phyloP scores from a whole-genome alignment of 2,888 invertebrate species.

The Amiota mariae region DNA sequence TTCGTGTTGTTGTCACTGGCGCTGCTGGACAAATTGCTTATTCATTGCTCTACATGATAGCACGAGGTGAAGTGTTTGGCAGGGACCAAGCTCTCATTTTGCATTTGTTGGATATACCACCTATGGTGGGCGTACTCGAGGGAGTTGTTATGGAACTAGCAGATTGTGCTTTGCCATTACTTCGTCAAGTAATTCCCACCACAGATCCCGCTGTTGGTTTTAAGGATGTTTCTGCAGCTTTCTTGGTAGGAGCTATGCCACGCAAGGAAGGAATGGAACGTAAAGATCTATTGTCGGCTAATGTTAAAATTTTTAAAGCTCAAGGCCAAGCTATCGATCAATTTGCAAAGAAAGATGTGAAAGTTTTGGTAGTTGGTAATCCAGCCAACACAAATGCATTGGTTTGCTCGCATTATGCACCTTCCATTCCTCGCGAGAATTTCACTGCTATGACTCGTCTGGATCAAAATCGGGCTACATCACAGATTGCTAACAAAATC shows the following conservation, averaged over 20 bases:
- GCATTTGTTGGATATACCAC: slow-evolving; percentile 94
- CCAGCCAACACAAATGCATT: slow-evolving; percentile 99
- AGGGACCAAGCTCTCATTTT: slow-evolving; percentile 88
- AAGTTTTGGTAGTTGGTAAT: slow-evolving; percentile 97
- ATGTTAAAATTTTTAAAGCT: slow-evolving; percentile 97
- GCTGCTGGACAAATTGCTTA: slow-evolving; percentile 99
- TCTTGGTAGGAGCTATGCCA: slow-evolving; percentile 98
- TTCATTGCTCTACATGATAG: slow-evolving; percentile 93
- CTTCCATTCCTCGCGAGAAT: slow-evolving; percentile 95
- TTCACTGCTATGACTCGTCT: slow-evolving; percentile 98
- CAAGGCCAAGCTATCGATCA: slow-evolving; percentile 96
- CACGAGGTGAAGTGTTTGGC: slow-evolving; percentile 97
- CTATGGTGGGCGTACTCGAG: slow-evolving; percentile 96
- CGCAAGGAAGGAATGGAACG: slow-evolving; percentile 98
- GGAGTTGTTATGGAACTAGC: slow-evolving; percentile 98
- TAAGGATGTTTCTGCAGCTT: slow-evolving; percentile 95
- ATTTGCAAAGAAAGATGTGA: slow-evolving; percentile 92
- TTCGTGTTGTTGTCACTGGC: slow-evolving; percentile 96
- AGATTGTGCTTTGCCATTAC: slow-evolving; percentile 94
- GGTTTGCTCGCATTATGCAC: slow-evolving; percentile 95
- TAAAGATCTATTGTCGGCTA: slow-evolving; percentile 96
- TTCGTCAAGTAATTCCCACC: slow-evolving; percentile 89
- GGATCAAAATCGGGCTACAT: slow-evolving; percentile 97
- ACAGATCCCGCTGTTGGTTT: slow-evolving; percentile 93
- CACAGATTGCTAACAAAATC: slow-evolving; percentile 86